These are phyloP conservation scores for Phyllopteryx taeniolatus DNA, from an alignment of 2,113 vertebrate species.

Conservation along the genomic window DNA sequence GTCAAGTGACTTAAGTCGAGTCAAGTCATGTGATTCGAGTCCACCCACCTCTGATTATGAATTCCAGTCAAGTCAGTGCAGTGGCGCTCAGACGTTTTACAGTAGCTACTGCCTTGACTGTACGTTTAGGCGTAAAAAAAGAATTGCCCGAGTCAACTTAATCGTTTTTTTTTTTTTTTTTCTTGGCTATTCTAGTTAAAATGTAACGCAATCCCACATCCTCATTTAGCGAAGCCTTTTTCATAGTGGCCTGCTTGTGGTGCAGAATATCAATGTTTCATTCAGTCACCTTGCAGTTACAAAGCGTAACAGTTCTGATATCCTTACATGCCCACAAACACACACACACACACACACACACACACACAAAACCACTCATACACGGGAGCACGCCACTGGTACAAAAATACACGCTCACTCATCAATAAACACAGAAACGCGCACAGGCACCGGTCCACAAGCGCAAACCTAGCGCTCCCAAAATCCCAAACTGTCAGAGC, in stretches of 20 bases:
- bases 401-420: constrained; percentile 41
- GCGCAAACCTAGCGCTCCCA: constrained; percentile 22
- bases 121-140: constrained; percentile 9
- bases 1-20: too few species aligned
- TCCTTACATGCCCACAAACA: constrained; percentile 19
- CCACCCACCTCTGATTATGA: background rate
- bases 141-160: constrained; percentile 21
- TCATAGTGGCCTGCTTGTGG: constrained; percentile 44
- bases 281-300: constrained; percentile 49
- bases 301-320: constrained; percentile 51
- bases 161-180: constrained; percentile 37
- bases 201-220: constrained; percentile 53
- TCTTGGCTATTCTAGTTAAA: constrained; percentile 46
- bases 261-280: constrained; percentile 41
- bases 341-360: background rate
- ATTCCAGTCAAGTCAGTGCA: constrained; percentile 14
- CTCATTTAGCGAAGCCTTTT: constrained; percentile 56
- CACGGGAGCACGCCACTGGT: background rate
- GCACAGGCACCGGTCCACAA: constrained; percentile 8
- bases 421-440: constrained; percentile 42
- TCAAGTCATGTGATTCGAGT: too few species aligned
- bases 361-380: background rate
- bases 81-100: background rate
- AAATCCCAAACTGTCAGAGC: constrained; percentile 41
- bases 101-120: background rate